Evolutionary conservation across 1,140 invertebrate genomes (phyloP).

Genomic region (Amyelois transitella): DNA sequence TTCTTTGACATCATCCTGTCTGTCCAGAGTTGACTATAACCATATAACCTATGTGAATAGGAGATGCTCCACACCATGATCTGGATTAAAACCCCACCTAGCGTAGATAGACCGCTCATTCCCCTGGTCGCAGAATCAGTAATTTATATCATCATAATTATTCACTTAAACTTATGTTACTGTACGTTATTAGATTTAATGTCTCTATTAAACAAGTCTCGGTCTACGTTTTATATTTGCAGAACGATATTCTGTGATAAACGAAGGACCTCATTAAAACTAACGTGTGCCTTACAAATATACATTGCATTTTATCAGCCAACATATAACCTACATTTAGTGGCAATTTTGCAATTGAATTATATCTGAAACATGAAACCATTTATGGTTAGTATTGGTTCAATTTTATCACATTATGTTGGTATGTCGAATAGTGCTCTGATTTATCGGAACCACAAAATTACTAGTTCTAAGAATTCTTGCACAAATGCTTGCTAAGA

Average conservation of each 20-base stretch:
- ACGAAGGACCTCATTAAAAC: background rate
- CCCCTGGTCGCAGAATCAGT: too few species aligned
- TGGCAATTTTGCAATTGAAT: slow-evolving; percentile 1
- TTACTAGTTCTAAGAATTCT: background rate
- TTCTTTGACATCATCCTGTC: too few species aligned
- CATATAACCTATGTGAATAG: too few species aligned
- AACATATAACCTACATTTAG: background rate
- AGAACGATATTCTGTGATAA: background rate
- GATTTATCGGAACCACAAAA: background rate
- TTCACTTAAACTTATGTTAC: too few species aligned
- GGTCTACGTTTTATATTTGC: background rate
- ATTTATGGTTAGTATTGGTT: background rate
- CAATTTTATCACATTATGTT: background rate
- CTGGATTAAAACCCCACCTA: too few species aligned
- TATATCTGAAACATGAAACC: background rate
- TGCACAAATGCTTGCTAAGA: too few species aligned
- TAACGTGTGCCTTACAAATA: background rate
- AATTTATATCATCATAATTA: too few species aligned
- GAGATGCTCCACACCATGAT: too few species aligned
- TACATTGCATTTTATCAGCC: background rate
- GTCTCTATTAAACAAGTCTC: background rate
- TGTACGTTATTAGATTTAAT: background rate
- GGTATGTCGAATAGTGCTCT: background rate
- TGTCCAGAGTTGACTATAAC: too few species aligned
- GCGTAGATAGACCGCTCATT: too few species aligned